Percentiles rank a stretch among this genome's conserved stretches.
phyloP scores from a whole-genome alignment of 92 coral and sea anemone genomes.

The Porites cylindrica region DNA sequence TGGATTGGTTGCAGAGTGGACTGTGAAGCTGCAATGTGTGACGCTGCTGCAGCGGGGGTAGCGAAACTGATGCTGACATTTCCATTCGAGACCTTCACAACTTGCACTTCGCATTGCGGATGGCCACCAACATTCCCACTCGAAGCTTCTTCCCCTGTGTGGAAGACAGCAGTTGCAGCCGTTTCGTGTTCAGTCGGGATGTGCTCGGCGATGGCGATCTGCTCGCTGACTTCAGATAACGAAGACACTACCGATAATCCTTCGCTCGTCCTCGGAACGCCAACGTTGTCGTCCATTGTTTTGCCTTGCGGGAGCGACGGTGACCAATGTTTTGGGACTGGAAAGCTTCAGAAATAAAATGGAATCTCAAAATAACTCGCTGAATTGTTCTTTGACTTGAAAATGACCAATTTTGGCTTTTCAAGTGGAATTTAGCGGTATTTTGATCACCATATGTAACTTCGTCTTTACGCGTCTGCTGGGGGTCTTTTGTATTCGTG shows the following conservation, averaged over 20 bases:
- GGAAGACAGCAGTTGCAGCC: conserved; percentile 72
- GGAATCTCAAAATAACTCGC: conserved; percentile 1
- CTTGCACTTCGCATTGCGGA: conserved; percentile 92
- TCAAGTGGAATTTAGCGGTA: conserved; percentile 32
- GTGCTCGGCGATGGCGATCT: conserved; percentile 99
- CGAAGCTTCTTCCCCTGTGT: conserved; percentile 76
- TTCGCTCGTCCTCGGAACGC: conserved; percentile 96
- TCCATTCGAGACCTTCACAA: conserved; percentile 89
- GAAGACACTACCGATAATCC: conserved; percentile 98
- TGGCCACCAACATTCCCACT: conserved; percentile 67
- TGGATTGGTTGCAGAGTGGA: conserved; percentile 81
- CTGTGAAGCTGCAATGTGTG: conserved; percentile 72
- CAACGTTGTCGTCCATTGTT: conserved; percentile 94
- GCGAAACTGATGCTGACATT: conserved; percentile 84
- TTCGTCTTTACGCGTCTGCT: conserved; percentile 72
- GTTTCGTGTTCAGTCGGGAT: conserved; percentile 99
- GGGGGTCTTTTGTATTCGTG: conserved; percentile 80
- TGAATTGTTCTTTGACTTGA: background rate
- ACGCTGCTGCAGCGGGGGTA: conserved; percentile 81
- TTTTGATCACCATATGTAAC: conserved; percentile 46
- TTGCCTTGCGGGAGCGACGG: conserved; percentile 31
- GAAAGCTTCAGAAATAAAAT: conserved; percentile 1
- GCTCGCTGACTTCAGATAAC: conserved; percentile 99
- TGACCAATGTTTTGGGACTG: conserved; percentile 7
- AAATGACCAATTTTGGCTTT: conserved; percentile 15